Percentiles rank a stretch among this genome's conserved stretches.
phyloP scores from a whole-genome alignment of 1,140 invertebrate genomes.

The Drosophila teissieri region DNA sequence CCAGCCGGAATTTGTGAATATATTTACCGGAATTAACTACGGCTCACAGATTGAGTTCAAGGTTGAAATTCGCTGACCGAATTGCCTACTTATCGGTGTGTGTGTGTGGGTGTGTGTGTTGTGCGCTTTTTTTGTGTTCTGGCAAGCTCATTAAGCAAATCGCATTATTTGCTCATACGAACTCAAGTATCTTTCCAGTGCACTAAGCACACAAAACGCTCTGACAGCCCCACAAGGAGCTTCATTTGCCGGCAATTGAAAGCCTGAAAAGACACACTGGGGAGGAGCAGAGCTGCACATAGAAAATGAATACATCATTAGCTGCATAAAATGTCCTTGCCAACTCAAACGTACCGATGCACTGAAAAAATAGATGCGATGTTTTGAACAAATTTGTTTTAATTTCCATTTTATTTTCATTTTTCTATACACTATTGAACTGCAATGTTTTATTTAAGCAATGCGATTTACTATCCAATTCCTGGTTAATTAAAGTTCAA shows the following conservation, averaged over 20 bases:
- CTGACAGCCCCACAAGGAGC: conserved; percentile 61
- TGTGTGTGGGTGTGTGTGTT: neutral
- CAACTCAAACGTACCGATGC: conserved; percentile 20
- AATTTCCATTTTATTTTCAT: too few relatives aligned
- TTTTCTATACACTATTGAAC: too few relatives aligned
- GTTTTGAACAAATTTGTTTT: too few relatives aligned
- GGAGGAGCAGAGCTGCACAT: conserved; percentile 22
- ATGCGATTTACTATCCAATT: too few relatives aligned
- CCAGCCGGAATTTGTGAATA: conserved; percentile 57
- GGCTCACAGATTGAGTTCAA: conserved; percentile 55
- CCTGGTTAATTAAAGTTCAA: too few relatives aligned
- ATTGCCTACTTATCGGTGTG: conserved; percentile 49
- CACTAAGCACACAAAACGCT: conserved; percentile 52
- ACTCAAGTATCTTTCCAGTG: conserved; percentile 68
- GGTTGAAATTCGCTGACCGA: conserved; percentile 60
- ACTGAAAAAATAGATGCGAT: neutral
- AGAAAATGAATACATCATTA: conserved; percentile 79
- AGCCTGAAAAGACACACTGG: conserved; percentile 40
- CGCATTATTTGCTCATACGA: conserved; percentile 73
- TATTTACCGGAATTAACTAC: conserved; percentile 63
- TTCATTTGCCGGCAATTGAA: conserved; percentile 75
- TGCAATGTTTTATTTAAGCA: too few relatives aligned
- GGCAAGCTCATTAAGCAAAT: conserved; percentile 73
- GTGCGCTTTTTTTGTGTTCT: conserved; percentile 17
- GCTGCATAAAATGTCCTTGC: conserved; percentile 73